Base-by-base conservation (phyloP, 1,140 invertebrate genomes). In the Asbolus verrucosus region DNA sequence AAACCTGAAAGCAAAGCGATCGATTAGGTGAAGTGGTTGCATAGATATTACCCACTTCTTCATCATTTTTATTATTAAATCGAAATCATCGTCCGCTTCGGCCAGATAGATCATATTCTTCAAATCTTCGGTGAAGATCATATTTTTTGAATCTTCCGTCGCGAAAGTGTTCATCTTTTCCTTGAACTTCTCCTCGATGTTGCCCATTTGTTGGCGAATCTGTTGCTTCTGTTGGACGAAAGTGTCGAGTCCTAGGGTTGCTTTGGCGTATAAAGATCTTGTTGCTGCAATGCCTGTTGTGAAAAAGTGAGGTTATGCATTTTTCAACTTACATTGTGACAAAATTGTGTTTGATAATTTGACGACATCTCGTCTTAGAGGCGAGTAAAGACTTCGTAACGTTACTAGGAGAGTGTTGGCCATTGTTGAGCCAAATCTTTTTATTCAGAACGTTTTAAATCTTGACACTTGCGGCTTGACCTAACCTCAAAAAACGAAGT, bases 91-190 rank as follows among this genome's bases (percentile, higher is more conserved):
- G 6, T 83, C 80, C 9, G 78, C 82, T 50, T 90, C 84, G 9
- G 85, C 83, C 21, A 94, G 79, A 78, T 93, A 88, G 5, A 92
- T 78, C 86, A 94, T 91, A 77, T 92, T 91, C 79, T 94, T 94
- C 3, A 95, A 81, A 82, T 95, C 93, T 82, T 94, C 92, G 4
- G 92, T 93, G 75, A 94, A 94, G 70, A 94, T 86, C 83, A 92
- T 87, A 69, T 85, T 87, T 43, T 86, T 83, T 0, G 85, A 77
- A 9, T 81, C 76, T 6, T 85, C 75, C 0, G 76, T 69, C 4
- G 86, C 77, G 80, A 87, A 89, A 36, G 89, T 85, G 9, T 68
- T 77, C 90, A 94, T 92, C 83, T 91, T 90, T 0, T 71, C 39
- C 50, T 84, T 84, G 77, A 93, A 93, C 50, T 88, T 87, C 11